A percentile compares a stretch with the other conserved stretches of the same genome.
phyloP scores from a whole-genome alignment of 1,140 invertebrate genomes.

The Drosophila carrolli region DNA sequence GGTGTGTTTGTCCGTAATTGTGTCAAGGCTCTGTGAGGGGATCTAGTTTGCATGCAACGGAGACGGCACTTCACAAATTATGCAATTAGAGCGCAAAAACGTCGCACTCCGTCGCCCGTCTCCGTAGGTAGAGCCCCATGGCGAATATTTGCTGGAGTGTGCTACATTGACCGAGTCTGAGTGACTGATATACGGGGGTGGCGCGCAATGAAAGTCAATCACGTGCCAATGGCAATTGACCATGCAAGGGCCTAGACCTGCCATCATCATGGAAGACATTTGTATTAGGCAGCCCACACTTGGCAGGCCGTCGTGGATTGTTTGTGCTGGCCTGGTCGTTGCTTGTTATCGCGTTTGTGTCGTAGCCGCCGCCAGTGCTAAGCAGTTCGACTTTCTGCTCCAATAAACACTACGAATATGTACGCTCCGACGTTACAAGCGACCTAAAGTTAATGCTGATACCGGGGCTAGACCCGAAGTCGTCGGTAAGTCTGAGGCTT shows the following conservation, averaged over 20 bases:
- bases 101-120: constrained; percentile 2
- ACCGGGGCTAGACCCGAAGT: not conserved
- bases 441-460: not conserved
- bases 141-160: constrained; percentile 3
- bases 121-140: not conserved
- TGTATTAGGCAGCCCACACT: constrained; percentile 58
- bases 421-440: constrained; percentile 19
- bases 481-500: constrained; percentile 11
- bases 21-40: constrained; percentile 61
- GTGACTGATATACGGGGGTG: constrained; percentile 48
- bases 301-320: constrained; percentile 32
- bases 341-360: constrained; percentile 28
- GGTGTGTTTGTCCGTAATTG: constrained; percentile 18
- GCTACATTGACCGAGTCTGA: constrained; percentile 41
- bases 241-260: constrained; percentile 52
- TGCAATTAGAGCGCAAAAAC: constrained; percentile 55
- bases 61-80: constrained; percentile 37
- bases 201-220: constrained; percentile 66
- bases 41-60: constrained; percentile 57
- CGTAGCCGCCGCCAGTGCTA: constrained; percentile 7
- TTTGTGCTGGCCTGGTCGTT: constrained; percentile 28
- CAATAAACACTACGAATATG: constrained; percentile 62
- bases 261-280: constrained; percentile 58
- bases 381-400: constrained; percentile 64
- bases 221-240: constrained; percentile 68